phyloP scores from a whole-genome alignment of 2,888 invertebrate species.

The Aphodius sticticus region DNA sequence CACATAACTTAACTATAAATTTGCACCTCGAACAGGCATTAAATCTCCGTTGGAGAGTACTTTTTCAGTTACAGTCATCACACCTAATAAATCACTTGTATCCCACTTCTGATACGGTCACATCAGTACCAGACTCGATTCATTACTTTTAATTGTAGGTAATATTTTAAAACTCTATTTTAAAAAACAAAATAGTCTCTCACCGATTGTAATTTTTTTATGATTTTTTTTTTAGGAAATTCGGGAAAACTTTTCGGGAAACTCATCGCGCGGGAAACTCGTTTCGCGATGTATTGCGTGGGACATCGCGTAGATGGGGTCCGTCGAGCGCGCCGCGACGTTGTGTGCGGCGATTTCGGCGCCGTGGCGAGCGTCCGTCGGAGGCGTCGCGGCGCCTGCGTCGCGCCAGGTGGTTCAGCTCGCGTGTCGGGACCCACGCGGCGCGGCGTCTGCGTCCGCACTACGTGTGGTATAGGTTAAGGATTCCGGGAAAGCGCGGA shows the following conservation, averaged over 20 bases:
- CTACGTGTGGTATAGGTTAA: conserved; percentile 39
- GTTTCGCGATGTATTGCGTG: not conserved
- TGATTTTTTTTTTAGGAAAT: not conserved
- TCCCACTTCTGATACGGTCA: not conserved
- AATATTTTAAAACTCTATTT: too few species aligned
- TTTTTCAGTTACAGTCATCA: not conserved
- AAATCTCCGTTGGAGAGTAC: not conserved
- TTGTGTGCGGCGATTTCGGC: conserved; percentile 37
- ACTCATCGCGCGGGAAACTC: not conserved
- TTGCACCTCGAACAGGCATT: not conserved
- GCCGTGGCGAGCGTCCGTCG: conserved; percentile 8
- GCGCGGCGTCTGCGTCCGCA: conserved; percentile 17
- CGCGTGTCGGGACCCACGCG: conserved; percentile 13
- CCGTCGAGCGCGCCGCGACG: conserved; percentile 31
- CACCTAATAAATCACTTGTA: not conserved
- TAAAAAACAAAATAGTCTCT: not conserved
- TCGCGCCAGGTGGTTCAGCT: conserved; percentile 7
- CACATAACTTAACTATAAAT: not conserved
- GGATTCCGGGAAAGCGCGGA: conserved; percentile 32
- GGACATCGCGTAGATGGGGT: conserved; percentile 21
- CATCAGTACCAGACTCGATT: too few species aligned
- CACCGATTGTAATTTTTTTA: not conserved
- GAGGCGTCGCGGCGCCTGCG: conserved; percentile 13
- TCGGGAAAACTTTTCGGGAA: not conserved
- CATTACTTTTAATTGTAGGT: too few species aligned